A percentile compares a stretch with the other conserved stretches of the same genome.
These are phyloP conservation scores for Agrochola litura DNA, from an alignment of 2,888 invertebrate species.

Conservation along the genomic window DNA sequence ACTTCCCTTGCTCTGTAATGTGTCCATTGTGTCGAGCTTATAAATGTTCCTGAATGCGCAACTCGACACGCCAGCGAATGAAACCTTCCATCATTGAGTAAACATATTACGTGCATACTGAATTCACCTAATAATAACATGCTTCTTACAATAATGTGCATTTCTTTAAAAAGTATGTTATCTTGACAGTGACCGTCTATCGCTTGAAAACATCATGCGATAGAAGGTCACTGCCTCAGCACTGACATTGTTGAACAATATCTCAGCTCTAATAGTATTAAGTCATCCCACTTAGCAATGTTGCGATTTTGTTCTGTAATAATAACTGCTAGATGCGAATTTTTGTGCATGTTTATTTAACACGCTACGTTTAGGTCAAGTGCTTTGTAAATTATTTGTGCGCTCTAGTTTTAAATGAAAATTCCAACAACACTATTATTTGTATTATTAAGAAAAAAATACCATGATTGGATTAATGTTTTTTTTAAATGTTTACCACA, in stretches of 20 bases:
- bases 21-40: conserved; percentile 31
- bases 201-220: neutral
- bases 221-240: conserved; percentile 14
- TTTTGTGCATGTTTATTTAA: conserved; percentile 17
- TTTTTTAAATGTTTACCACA: no score
- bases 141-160: neutral
- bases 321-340: conserved; percentile 49
- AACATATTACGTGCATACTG: neutral
- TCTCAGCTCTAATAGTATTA: conserved; percentile 3
- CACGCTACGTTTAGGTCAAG: neutral
- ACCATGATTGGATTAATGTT: neutral
- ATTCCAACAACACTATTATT: neutral
- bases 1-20: conserved; percentile 24
- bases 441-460: neutral
- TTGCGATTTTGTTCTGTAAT: conserved; percentile 32
- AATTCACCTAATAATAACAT: neutral
- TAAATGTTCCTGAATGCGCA: conserved; percentile 15
- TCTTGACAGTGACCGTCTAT: neutral
- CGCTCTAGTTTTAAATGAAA: neutral
- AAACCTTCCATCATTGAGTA: conserved; percentile 7
- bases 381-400: conserved; percentile 8
- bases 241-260: neutral
- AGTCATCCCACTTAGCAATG: conserved; percentile 20
- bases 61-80: conserved; percentile 19
- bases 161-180: neutral